phyloP scores from a whole-genome alignment of 2,888 invertebrate species.

The Synanthedon myopaeformis region DNA sequence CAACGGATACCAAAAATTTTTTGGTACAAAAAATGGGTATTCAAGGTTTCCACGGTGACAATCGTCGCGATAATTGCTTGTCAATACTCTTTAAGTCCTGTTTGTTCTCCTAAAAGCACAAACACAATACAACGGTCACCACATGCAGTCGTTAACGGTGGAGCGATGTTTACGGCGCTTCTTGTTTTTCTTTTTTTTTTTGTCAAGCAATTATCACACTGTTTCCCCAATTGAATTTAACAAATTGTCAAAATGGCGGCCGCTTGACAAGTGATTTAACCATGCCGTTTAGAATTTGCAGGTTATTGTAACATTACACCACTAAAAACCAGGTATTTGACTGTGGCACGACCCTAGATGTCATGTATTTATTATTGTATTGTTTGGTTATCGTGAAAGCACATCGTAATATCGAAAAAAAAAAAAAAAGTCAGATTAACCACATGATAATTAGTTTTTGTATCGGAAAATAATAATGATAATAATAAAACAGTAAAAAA shows the following conservation, averaged over 20 bases:
- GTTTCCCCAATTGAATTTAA: background rate
- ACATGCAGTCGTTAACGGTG: no score
- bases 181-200: background rate
- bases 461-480: no score
- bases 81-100: background rate
- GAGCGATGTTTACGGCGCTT: no score
- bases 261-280: conserved; percentile 1
- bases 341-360: conserved; percentile 20
- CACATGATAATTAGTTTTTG: no score
- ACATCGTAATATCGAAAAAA: no score
- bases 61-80: conserved; percentile 6
- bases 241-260: background rate
- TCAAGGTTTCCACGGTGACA: conserved; percentile 10
- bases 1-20: background rate
- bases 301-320: conserved; percentile 20
- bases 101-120: no score
- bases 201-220: background rate
- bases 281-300: conserved; percentile 19
- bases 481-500: no score
- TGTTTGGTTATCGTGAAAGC: no score
- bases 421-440: no score
- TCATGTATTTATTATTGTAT: background rate
- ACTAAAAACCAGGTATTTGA: conserved; percentile 32
- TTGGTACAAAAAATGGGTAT: background rate
- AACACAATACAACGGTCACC: no score